Percentiles rank a stretch among this genome's conserved stretches.
Evolutionary conservation across 2,113 vertebrate genomes (phyloP).

Genomic region (Ascaphus truei): DNA sequence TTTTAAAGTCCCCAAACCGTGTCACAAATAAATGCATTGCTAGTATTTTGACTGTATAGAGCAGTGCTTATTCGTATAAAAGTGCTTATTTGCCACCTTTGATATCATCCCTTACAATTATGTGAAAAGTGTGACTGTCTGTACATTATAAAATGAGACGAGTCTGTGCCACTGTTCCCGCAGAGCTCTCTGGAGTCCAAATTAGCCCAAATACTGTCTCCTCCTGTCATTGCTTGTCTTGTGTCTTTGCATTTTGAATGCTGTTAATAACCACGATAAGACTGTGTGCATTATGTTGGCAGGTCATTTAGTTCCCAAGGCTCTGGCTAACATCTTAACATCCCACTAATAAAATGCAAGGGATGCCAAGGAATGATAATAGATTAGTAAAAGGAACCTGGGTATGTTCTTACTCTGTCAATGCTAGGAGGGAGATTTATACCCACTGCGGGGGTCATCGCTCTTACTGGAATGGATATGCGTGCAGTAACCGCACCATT

Average conservation of each 20-base stretch:
- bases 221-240: not conserved
- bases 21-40: no score
- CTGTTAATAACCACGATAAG: not conserved
- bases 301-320: constrained; percentile 4
- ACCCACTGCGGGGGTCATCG: no score
- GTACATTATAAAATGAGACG: no score
- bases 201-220: constrained; percentile 17
- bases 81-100: no score
- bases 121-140: no score
- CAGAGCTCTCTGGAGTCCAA: constrained; percentile 9
- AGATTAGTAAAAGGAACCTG: constrained; percentile 4
- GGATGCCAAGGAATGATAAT: not conserved
- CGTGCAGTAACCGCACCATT: no score
- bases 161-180: constrained; percentile 19
- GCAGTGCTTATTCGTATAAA: no score
- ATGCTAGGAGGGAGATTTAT: no score
- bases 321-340: not conserved
- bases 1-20: no score
- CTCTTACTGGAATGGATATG: no score
- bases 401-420: not conserved
- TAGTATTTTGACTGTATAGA: no score
- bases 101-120: no score
- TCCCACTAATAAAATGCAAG: constrained; percentile 27
- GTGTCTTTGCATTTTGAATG: not conserved
- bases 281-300: not conserved